These are phyloP conservation scores for Synodontis membranacea DNA, from an alignment of 2,113 vertebrate genomes.

Conservation along the genomic window DNA sequence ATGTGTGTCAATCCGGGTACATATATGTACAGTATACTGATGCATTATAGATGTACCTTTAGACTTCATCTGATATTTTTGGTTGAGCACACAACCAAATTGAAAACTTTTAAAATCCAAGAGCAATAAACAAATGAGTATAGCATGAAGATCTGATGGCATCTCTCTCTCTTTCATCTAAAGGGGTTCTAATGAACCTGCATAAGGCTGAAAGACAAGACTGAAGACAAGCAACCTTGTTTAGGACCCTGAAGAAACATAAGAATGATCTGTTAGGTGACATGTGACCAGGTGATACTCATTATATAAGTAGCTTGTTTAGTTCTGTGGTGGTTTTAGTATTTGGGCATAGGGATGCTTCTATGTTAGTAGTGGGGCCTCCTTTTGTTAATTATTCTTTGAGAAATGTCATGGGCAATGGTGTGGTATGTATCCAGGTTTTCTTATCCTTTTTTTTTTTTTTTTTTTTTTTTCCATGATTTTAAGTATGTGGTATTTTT, in stretches of 20 bases:
- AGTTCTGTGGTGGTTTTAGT: not conserved
- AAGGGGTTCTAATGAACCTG: too few species aligned
- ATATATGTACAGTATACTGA: too few species aligned
- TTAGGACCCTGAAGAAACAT: not conserved
- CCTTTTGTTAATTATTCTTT: not conserved
- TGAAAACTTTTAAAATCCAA: too few species aligned
- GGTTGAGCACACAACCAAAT: too few species aligned
- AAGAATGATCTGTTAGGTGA: not conserved
- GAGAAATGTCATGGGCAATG: not conserved
- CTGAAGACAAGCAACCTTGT: not conserved
- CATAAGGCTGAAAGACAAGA: not conserved
- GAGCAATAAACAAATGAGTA: not conserved
- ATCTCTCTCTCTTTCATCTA: not conserved
- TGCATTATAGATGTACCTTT: too few species aligned
- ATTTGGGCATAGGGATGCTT: not conserved
- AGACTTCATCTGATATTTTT: too few species aligned
- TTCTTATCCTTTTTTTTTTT: not conserved
- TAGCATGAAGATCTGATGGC: not conserved
- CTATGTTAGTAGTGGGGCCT: not conserved
- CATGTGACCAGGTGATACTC: slow-evolving; percentile 2
- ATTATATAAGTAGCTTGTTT: not conserved
- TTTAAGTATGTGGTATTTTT: not conserved
- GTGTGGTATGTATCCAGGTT: not conserved
- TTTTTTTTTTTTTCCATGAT: not conserved
- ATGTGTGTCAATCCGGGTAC: too few species aligned